Percentiles rank a stretch among this genome's conserved stretches.
Evolutionary conservation across 2,888 invertebrate genomes (phyloP).

Genomic region (Diaprepes abbreviatus): DNA sequence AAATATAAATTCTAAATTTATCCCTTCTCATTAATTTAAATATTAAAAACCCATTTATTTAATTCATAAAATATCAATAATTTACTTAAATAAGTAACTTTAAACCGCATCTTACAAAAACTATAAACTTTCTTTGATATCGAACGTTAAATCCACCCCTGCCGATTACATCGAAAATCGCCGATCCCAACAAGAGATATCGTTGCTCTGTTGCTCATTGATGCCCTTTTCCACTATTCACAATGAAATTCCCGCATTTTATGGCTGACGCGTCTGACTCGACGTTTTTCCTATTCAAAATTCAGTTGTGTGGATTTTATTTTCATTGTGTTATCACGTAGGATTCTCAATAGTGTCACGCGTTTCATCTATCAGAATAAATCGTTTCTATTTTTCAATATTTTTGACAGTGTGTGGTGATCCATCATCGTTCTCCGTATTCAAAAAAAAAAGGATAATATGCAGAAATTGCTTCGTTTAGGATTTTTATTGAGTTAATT

Average conservation of each 20-base stretch:
- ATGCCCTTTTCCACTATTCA: conserved; percentile 52
- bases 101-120: background rate
- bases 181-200: conserved; percentile 51
- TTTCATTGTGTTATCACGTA: conserved; percentile 49
- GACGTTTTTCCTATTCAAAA: conserved; percentile 55
- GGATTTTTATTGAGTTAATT: conserved; percentile 32
- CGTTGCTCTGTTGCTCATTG: conserved; percentile 49
- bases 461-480: conserved; percentile 35
- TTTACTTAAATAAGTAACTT: too few relatives aligned
- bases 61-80: too few relatives aligned
- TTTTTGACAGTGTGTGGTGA: conserved; percentile 38
- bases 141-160: conserved; percentile 2
- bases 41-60: too few relatives aligned
- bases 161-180: conserved; percentile 20
- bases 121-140: conserved; percentile 3
- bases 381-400: conserved; percentile 44
- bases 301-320: conserved; percentile 48
- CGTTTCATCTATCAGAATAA: conserved; percentile 47
- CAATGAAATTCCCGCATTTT: conserved; percentile 54
- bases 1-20: too few relatives aligned
- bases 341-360: conserved; percentile 46
- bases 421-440: conserved; percentile 38
- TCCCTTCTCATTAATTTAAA: too few relatives aligned
- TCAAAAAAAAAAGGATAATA: conserved; percentile 28
- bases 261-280: conserved; percentile 53